Evolutionary conservation across 2,888 invertebrate genomes (phyloP), one percentile per base, ranked within the genome.

Genomic region (Rhagophthalmus giganteus): DNA sequence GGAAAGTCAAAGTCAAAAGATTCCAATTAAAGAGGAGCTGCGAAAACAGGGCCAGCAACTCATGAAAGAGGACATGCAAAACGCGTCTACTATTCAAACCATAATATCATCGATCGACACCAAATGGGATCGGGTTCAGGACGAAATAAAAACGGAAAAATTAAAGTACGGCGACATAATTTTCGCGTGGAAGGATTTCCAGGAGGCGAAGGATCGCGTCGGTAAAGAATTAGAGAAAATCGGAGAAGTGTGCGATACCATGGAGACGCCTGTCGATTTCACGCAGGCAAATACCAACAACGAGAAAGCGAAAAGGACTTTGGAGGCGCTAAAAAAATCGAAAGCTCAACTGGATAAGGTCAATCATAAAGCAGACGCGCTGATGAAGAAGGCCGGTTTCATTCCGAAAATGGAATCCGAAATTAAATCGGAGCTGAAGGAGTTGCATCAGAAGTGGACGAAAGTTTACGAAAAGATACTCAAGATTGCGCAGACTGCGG

Each of bases 1-100:
- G 13, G 76, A 78, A 30, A 70, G 70, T n/a, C 80, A 80, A 60
- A 81, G 82, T 62, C 78, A 81, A 9, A 83, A 85, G 60, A 79
- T 80, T 59, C 74, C 79, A 2, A 75, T 85, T 0, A 85, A 87
- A 65, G 84, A 88, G 57, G 82, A 85, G 58, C 77, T 93, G n/a
- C 83, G 88, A 63, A 84, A 85, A 65, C 87, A 90, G 76, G 92
- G 90, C 1, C 78, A 88, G 42, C 80, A 85, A 63, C 74, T 92
- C 57, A 85, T 92, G 84, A 85, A 88, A 67, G 86, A 89, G 76
- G 88, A 94, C 74, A 85, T 89, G 65, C 81, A 85, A 39, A 88
- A 88, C 60, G 85, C 88, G 73, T 85, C 88, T 0, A 82, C 84
- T 0, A 86, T 93, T 51, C 93, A 94, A 73, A 88, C 88, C 61